Evolutionary conservation across 2,797 vertebrate species (phyloP).

Genomic region (Zalophus californianus): DNA sequence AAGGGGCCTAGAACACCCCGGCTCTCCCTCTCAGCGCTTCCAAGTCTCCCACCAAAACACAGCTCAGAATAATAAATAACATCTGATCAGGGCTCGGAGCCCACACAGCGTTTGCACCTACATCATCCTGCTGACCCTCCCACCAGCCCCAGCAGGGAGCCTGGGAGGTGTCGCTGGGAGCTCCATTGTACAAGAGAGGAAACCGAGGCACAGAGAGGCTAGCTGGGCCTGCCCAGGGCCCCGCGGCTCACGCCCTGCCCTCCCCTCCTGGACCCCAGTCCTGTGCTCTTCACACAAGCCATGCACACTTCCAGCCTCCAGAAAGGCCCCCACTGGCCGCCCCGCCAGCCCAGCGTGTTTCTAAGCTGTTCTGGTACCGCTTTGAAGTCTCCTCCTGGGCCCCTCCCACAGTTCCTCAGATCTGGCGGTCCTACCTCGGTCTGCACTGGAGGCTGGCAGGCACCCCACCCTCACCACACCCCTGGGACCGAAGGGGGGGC

Average conservation of each 20-base stretch:
- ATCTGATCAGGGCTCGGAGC: conserved; percentile 18
- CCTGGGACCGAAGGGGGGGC: background rate
- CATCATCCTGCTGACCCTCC: background rate
- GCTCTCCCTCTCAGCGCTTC: background rate
- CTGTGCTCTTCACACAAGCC: background rate
- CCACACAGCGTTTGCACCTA: background rate
- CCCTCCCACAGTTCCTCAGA: background rate
- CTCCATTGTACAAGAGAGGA: background rate
- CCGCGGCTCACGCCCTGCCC: rapidly evolving
- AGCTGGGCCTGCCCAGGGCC: background rate
- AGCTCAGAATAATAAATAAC: conserved; percentile 70
- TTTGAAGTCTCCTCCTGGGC: background rate
- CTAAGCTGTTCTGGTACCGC: background rate
- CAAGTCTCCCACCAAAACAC: conserved; percentile 56
- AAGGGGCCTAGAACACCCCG: background rate
- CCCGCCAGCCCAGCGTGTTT: background rate
- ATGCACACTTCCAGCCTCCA: background rate
- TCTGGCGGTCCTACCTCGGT: background rate
- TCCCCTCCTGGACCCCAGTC: background rate
- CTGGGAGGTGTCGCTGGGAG: background rate
- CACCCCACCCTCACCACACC: background rate
- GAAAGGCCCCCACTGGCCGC: background rate
- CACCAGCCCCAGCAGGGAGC: background rate
- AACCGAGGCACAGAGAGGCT: background rate
- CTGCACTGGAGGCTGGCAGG: background rate